Conservation (phyloP, 1,140 invertebrate genomes). For the Camponotus vicinus region DNA sequence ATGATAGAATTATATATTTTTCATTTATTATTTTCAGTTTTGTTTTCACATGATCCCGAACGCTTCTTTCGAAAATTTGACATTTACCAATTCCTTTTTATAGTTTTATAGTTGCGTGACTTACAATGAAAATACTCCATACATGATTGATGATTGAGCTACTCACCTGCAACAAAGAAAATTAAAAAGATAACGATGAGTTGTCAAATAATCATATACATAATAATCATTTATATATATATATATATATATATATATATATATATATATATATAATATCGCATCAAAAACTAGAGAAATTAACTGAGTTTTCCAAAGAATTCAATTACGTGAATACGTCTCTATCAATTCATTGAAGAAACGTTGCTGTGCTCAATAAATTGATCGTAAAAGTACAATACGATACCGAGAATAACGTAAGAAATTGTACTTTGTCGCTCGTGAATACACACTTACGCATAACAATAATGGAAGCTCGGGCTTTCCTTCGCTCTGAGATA, state of each 20-base stretch:
- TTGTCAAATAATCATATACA: constrained; percentile 22
- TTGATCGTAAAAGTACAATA: background rate
- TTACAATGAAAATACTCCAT: constrained; percentile 73
- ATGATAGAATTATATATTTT: background rate
- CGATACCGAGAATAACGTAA: background rate
- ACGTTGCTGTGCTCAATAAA: background rate
- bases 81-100: constrained; percentile 78
- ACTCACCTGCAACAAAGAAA: constrained; percentile 79
- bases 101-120: constrained; percentile 70
- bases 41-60: background rate
- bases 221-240: background rate
- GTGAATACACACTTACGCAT: constrained; percentile 13
- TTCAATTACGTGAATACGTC: background rate
- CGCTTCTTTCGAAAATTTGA: constrained; percentile 64
- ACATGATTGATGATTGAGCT: constrained; percentile 61
- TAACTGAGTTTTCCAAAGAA: constrained; percentile 11
- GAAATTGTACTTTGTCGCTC: constrained; percentile 44
- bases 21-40: background rate
- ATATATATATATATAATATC: background rate
- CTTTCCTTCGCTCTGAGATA: constrained; percentile 45
- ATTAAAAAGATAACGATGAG: constrained; percentile 55
- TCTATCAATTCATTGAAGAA: background rate
- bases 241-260: background rate
- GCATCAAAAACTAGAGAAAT: background rate
- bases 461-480: background rate